Conservation (phyloP, 2,113 vertebrate species). For the Oncorhynchus kisutch region DNA sequence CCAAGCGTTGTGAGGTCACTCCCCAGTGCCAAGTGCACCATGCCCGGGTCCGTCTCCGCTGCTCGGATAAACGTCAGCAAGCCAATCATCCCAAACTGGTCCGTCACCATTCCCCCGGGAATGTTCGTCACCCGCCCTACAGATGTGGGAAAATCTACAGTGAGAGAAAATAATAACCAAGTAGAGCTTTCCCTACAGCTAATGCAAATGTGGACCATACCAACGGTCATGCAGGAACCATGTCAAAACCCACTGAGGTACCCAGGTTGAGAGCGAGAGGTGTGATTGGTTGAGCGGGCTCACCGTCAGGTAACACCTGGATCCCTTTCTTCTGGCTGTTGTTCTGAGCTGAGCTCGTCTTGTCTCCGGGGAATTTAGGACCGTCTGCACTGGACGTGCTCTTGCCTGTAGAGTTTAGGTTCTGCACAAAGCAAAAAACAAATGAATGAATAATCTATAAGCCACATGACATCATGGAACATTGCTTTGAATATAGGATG, state of each 20-base stretch:
- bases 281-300: constrained; percentile 42
- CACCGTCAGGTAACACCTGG: constrained; percentile 98
- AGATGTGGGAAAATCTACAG: constrained; percentile 5
- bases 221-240: too few species aligned
- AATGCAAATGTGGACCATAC: too few species aligned
- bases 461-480: too few species aligned
- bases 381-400: constrained; percentile 93
- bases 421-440: constrained; percentile 68
- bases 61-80: constrained; percentile 98
- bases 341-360: constrained; percentile 96
- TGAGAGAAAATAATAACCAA: not conserved
- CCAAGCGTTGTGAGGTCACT: constrained; percentile 99
- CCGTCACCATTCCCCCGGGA: constrained; percentile 98
- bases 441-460: too few species aligned
- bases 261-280: too few species aligned
- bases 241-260: too few species aligned
- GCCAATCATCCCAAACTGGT: constrained; percentile 99
- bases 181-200: too few species aligned
- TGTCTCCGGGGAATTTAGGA: constrained; percentile 98
- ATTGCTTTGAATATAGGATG: not conserved
- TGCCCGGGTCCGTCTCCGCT: constrained; percentile 96
- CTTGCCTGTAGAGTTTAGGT: constrained; percentile 96
- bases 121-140: constrained; percentile 99
- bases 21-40: constrained; percentile 98
- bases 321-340: constrained; percentile 99